Evolutionary conservation across 2,113 vertebrate species (phyloP).

Genomic region (Siniperca knerii): DNA sequence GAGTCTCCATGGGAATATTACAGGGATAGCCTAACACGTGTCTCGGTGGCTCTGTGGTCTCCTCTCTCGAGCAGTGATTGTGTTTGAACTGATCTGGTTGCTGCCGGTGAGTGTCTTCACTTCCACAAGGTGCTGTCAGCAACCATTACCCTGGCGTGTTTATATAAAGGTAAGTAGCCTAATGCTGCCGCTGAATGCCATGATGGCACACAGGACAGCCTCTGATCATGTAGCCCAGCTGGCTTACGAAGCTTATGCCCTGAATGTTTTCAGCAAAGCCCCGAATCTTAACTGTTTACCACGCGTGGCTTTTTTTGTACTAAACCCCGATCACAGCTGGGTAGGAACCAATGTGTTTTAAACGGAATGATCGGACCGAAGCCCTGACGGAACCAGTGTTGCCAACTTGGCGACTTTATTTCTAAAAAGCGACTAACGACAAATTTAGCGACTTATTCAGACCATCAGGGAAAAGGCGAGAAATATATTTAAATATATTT

Average conservation of each 20-base stretch:
- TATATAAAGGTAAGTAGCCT: constrained; percentile 31
- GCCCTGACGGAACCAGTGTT: not conserved
- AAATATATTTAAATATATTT: too few relatives aligned
- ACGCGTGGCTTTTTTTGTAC: not conserved
- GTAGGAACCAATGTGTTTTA: not conserved
- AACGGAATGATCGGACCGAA: not conserved
- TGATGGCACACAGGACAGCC: constrained; percentile 7
- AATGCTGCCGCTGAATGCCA: constrained; percentile 37
- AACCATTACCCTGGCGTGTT: constrained; percentile 54
- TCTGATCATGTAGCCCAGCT: constrained; percentile 26
- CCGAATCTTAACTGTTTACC: too few relatives aligned
- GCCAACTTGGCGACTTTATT: too few relatives aligned
- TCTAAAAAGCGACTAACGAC: too few relatives aligned
- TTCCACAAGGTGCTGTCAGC: constrained; percentile 58
- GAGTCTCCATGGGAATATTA: constrained; percentile 22
- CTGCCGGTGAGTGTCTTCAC: constrained; percentile 22
- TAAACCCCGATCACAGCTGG: not conserved
- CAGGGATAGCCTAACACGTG: constrained; percentile 8
- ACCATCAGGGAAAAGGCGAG: too few relatives aligned
- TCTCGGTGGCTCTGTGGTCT: not conserved
- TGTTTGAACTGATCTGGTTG: constrained; percentile 19
- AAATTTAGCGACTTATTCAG: too few relatives aligned
- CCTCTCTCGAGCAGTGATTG: constrained; percentile 27
- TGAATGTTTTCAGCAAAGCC: not conserved
- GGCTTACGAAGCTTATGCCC: not conserved